A percentile compares a stretch with the other conserved stretches of the same genome.
Evolutionary conservation across 2,797 vertebrate species (phyloP).

Genomic region (Lepus oiostolus): DNA sequence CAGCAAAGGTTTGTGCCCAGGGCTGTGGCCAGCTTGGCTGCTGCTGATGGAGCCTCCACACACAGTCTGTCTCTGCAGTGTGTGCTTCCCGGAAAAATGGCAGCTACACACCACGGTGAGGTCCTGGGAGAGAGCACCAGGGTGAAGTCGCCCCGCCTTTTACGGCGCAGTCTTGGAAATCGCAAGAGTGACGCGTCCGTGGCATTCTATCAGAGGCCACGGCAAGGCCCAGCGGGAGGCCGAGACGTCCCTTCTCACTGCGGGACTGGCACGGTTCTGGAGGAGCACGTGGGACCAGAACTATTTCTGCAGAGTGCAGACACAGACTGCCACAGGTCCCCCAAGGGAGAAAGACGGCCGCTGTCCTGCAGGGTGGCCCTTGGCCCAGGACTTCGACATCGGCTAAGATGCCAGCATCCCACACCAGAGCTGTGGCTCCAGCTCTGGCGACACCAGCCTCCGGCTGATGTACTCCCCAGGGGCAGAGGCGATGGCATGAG

Average conservation of each 20-base stretch:
- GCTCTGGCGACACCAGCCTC: no score
- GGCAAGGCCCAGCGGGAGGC: no score
- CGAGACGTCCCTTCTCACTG: rapidly evolving
- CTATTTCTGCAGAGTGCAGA: neutral
- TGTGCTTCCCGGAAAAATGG: conserved; percentile 2
- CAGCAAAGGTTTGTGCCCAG: neutral
- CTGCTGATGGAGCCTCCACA: neutral
- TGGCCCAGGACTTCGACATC: no score
- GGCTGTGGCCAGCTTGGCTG: neutral
- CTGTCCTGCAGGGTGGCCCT: no score
- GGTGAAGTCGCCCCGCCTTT: neutral
- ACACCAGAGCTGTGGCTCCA: no score
- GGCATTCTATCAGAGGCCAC: neutral
- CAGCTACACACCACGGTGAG: neutral
- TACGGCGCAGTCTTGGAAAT: neutral
- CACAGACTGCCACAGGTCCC: no score
- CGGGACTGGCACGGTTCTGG: neutral
- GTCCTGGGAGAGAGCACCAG: neutral
- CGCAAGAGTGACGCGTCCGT: rapidly evolving
- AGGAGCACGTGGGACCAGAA: neutral
- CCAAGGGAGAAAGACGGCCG: no score
- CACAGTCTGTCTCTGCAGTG: neutral
- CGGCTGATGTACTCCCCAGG: no score
- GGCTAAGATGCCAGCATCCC: no score
- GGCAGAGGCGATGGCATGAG: no score